Evolutionary conservation across 1,140 invertebrate species (phyloP), one percentile per base, ranked within the genome.

Genomic region (Neomicropteryx cornuta): DNA sequence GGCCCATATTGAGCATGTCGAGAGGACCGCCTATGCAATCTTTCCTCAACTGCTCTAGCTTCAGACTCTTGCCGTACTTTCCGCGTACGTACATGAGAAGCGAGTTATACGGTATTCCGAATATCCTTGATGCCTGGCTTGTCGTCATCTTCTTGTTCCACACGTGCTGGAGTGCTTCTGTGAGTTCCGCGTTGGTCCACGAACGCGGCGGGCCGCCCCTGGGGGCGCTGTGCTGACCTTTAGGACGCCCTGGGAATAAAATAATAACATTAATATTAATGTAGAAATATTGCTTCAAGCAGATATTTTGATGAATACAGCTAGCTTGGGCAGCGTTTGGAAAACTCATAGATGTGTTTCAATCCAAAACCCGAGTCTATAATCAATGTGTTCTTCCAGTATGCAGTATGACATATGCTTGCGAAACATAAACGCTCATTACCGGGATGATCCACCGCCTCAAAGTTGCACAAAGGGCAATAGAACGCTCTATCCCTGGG

Each of bases 141-240:
- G 87, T 91, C n/a, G 87, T 91, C 84, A 91, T 90, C 53, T 88
- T 89, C 52, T 89, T 89, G 57, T 89, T 89, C 87, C 87, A 91
- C 1, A 91, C 87, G 56, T 89, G 85, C 49, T 88, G 84, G 11
- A 91, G 66, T 0, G 87, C 87, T 59, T 90, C 82, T 10, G 87
- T 90, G 8, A 91, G 70, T 51, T 91, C 87, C 0, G 81, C 81
- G 62, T 91, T 91, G 13, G 86, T 90, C 87, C 87, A 91, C 0
- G 86, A 88, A 16, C 87, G 68, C 0, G 87, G 87, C 1, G 87
- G 87, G 1, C 87, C 87, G 5, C 87, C 87, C 23, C 87, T 66
- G 4, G 87, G 87, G 2, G 87, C 87, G 47, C 83, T 87, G 67
- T 90, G 87, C 50, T 91, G 87, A 5, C 86, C 87, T 53, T 87